A percentile compares a stretch with the other conserved stretches of the same genome.
These are phyloP conservation scores for Imbricaverruca yamaguchii DNA, from an alignment of 2,888 invertebrate genomes.

Conservation along the genomic window DNA sequence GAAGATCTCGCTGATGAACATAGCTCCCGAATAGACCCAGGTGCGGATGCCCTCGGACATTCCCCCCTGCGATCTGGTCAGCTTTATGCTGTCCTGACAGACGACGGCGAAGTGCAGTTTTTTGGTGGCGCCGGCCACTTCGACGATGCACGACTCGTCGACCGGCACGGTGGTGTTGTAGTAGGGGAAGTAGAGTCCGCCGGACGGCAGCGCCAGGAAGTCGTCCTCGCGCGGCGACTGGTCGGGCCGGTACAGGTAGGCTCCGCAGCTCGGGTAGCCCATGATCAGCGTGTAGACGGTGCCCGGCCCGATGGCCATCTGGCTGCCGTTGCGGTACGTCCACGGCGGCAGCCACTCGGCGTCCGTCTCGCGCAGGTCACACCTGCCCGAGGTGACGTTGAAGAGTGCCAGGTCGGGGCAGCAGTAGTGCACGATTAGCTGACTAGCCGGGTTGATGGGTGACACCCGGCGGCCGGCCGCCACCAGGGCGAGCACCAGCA, in stretches of 20 bases:
- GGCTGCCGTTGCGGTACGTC: conserved; percentile 20
- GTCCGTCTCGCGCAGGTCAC: conserved; percentile 2
- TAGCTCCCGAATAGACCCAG: conserved; percentile 7
- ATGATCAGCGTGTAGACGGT: conserved; percentile 17
- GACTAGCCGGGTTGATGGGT: neutral
- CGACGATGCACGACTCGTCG: conserved; percentile 18
- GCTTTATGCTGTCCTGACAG: conserved; percentile 2
- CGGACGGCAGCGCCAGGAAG: conserved; percentile 17
- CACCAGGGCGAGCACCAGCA: neutral
- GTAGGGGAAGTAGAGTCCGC: conserved; percentile 12
- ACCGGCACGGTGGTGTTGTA: conserved; percentile 3
- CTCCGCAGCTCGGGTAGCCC: conserved; percentile 13
- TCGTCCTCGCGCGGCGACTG: conserved; percentile 16
- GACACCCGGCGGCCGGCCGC: neutral
- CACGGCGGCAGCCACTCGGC: conserved; percentile 21
- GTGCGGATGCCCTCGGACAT: neutral
- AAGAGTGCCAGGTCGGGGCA: conserved; percentile 19
- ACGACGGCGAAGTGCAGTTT: conserved; percentile 18
- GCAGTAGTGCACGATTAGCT: conserved; percentile 18
- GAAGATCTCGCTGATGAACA: conserved; percentile 9
- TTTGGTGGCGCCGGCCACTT: conserved; percentile 12
- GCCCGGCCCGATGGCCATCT: neutral
- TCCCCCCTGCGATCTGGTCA: neutral
- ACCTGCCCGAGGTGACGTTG: conserved; percentile 13
- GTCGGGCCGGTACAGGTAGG: conserved; percentile 17